Evolutionary conservation across 2,113 vertebrate species (phyloP), one percentile per base, ranked within the genome.

Genomic region (Halcyon malimbica): DNA sequence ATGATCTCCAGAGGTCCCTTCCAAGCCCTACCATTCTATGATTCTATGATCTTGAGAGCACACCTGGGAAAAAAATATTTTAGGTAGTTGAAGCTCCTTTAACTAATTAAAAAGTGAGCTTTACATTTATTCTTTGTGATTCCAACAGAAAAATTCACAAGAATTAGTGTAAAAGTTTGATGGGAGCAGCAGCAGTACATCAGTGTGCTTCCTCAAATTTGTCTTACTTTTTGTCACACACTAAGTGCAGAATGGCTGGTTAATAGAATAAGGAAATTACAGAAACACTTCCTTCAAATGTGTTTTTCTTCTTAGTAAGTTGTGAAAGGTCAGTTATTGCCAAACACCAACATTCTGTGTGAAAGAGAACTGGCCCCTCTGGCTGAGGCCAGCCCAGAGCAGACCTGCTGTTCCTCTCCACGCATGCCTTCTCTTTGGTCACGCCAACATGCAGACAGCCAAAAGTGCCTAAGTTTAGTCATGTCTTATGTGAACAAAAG

Each of bases 281-380:
- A 83, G 16, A 33, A 92, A 64, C 54, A 60, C 79, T 96, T 97
- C 92, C 92, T 95, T 90, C 76, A 90, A 70, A 77, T 67, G 21
- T 84, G 60, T 92, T 96, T 90, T 92, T 56, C 62, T 56, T 14
- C 13, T 93, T 11, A 69, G 1, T 39, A 80, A 59, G 29, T 80
- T 95, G 94, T 94, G 96, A 96, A 96, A 96, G 93, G 64, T 93
- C 96, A 89, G 54, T 82, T 81, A 19, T 96, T 96, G 93, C 96
- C 76, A 93, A 91, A 96, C 1, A 0, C 64, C 0, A 0, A 18
- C 41, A 13, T 13, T 94, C 74, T 85, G 89, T 94, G 93, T 90
- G 85, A 96, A 95, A 95, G 96, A 96, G 94, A 90, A 93, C 57
- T 77, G 87, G 82, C 53, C 0, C 5, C 46, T 41, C 25, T 1